Evolutionary conservation across 1,140 invertebrate species (phyloP).

Genomic region (Mercenaria mercenaria): DNA sequence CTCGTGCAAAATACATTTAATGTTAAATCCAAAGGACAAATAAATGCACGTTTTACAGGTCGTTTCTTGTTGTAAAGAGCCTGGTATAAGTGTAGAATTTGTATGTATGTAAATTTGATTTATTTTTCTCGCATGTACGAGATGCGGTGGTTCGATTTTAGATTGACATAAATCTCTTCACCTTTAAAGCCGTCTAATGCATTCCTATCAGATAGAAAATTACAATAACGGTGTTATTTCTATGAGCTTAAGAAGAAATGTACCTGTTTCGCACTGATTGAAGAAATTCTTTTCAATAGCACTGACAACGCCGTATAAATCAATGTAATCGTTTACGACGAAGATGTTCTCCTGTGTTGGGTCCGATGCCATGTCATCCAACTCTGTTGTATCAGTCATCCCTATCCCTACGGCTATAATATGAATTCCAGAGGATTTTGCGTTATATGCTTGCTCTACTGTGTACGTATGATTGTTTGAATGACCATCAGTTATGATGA

Average conservation of each 20-base stretch:
- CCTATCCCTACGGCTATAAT: conserved; percentile 10
- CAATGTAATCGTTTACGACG: not conserved
- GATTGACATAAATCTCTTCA: too few species aligned
- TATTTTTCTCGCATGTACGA: not conserved
- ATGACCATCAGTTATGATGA: conserved; percentile 18
- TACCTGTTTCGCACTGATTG: not conserved
- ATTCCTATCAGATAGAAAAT: too few species aligned
- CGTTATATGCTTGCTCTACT: not conserved
- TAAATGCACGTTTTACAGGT: too few species aligned
- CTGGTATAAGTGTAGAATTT: not conserved
- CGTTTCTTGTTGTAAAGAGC: too few species aligned
- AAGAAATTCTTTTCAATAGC: not conserved
- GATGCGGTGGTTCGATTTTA: not conserved
- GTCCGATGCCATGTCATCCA: conserved; percentile 4
- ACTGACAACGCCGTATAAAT: not conserved
- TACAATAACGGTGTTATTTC: too few species aligned
- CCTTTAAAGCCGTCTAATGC: too few species aligned
- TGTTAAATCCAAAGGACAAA: too few species aligned
- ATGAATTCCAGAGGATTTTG: conserved; percentile 9
- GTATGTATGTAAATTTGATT: not conserved
- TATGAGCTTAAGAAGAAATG: not conserved
- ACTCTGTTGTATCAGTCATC: not conserved
- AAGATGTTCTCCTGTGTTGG: not conserved
- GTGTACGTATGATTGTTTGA: not conserved
- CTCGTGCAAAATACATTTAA: too few species aligned